phyloP scores from a whole-genome alignment of 1,140 invertebrate genomes.

The Rhopalosiphum maidis region DNA sequence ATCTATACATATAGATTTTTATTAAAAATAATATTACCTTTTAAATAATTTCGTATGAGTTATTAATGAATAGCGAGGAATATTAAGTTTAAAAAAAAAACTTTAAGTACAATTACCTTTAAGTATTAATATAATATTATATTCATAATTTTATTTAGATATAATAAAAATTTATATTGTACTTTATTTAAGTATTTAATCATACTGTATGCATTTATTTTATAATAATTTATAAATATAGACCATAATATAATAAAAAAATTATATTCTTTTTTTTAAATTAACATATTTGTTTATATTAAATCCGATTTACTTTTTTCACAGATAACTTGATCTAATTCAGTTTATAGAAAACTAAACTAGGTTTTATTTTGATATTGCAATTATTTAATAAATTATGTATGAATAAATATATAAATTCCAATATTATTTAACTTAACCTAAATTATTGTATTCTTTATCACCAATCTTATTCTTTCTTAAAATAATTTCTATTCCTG shows the following conservation, averaged over 20 bases:
- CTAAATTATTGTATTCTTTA: background rate
- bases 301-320: too few species aligned
- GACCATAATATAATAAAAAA: too few species aligned
- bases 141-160: background rate
- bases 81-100: background rate
- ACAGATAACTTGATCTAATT: too few species aligned
- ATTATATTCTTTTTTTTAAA: too few species aligned
- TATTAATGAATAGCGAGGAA: background rate
- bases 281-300: too few species aligned
- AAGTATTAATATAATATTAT: background rate
- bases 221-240: background rate
- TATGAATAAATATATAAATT: background rate
- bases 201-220: background rate
- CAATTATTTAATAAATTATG: background rate
- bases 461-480: background rate
- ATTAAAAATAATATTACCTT: background rate
- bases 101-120: background rate
- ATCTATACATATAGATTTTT: background rate
- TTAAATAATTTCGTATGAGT: background rate
- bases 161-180: background rate
- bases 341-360: too few species aligned
- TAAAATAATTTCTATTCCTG: background rate
- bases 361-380: background rate
- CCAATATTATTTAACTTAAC: background rate
- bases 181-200: background rate